phyloP scores from a whole-genome alignment of 1,140 invertebrate genomes.

The Diabrotica virgifera region DNA sequence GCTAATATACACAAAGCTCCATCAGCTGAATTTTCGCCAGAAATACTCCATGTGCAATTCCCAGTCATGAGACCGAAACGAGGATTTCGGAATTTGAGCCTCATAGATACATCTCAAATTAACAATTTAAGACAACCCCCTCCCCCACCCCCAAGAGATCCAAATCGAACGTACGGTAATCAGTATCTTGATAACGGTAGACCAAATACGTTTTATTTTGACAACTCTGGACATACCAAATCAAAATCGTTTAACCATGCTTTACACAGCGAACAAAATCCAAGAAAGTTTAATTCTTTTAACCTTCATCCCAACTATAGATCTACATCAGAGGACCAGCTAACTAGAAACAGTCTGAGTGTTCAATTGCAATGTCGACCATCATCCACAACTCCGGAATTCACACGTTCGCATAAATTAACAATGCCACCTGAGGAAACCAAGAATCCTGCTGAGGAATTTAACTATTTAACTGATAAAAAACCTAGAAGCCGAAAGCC shows the following conservation, averaged over 20 bases:
- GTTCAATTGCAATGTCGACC: conserved; percentile 49
- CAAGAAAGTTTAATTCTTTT: conserved; percentile 32
- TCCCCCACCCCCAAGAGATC: conserved; percentile 68
- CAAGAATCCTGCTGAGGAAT: conserved; percentile 43
- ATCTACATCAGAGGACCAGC: conserved; percentile 57
- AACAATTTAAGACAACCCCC: conserved; percentile 48
- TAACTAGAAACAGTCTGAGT: conserved; percentile 37
- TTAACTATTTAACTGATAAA: conserved; percentile 64
- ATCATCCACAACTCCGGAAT: conserved; percentile 57
- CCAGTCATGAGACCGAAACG: conserved; percentile 37
- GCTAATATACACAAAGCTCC: conserved; percentile 42
- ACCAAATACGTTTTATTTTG: conserved; percentile 55
- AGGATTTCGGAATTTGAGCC: conserved; percentile 38
- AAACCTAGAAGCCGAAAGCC: conserved; percentile 63
- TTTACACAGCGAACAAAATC: conserved; percentile 9
- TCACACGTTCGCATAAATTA: conserved; percentile 34
- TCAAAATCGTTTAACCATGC: conserved; percentile 25
- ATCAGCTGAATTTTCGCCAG: conserved; percentile 28
- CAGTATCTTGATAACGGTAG: conserved; percentile 52
- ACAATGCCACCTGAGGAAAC: conserved; percentile 28
- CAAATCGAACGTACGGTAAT: conserved; percentile 55
- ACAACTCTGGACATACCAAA: conserved; percentile 30
- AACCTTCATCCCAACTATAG: conserved; percentile 40
- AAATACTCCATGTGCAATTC: conserved; percentile 40
- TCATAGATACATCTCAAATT: conserved; percentile 33